Conservation (phyloP, 2,113 vertebrate genomes). For the Sebastes schlegelii region DNA sequence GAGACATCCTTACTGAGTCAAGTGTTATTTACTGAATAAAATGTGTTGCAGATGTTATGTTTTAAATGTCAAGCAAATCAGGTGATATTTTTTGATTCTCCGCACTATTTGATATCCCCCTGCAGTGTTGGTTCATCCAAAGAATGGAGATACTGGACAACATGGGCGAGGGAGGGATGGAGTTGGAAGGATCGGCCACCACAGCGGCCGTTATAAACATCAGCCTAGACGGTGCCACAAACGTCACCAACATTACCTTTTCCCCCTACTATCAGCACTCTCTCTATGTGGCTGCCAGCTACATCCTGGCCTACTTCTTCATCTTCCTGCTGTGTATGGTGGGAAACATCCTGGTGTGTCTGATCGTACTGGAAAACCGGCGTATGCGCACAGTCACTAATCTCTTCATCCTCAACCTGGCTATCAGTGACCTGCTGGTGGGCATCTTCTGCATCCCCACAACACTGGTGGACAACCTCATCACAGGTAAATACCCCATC, state of each 20-base stretch:
- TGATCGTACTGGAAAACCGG: slow-evolving; percentile 84
- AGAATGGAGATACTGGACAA: slow-evolving; percentile 63
- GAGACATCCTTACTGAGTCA: too few species aligned
- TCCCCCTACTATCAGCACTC: slow-evolving; percentile 87
- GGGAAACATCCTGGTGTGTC: slow-evolving; percentile 86
- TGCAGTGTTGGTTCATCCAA: slow-evolving; percentile 21
- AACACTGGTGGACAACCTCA: slow-evolving; percentile 87
- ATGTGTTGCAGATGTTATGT: too few species aligned
- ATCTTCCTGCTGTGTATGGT: slow-evolving; percentile 88
- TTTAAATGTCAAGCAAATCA: neutral
- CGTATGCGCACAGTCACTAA: slow-evolving; percentile 88
- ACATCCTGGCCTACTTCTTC: slow-evolving; percentile 84
- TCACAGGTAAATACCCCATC: slow-evolving; percentile 79
- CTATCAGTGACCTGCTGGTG: slow-evolving; percentile 87
- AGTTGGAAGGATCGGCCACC: slow-evolving; percentile 55
- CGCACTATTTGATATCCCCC: slow-evolving; percentile 12
- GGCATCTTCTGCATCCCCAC: slow-evolving; percentile 89
- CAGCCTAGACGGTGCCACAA: slow-evolving; percentile 25
- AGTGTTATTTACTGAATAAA: too few species aligned
- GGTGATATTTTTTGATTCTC: neutral
- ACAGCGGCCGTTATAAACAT: slow-evolving; percentile 42
- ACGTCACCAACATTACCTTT: slow-evolving; percentile 73
- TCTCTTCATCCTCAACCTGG: slow-evolving; percentile 88
- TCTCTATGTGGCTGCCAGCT: slow-evolving; percentile 78
- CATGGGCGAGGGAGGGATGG: slow-evolving; percentile 44